Base-by-base conservation (phyloP, 2,888 invertebrate genomes). In the Panopea generosa region DNA sequence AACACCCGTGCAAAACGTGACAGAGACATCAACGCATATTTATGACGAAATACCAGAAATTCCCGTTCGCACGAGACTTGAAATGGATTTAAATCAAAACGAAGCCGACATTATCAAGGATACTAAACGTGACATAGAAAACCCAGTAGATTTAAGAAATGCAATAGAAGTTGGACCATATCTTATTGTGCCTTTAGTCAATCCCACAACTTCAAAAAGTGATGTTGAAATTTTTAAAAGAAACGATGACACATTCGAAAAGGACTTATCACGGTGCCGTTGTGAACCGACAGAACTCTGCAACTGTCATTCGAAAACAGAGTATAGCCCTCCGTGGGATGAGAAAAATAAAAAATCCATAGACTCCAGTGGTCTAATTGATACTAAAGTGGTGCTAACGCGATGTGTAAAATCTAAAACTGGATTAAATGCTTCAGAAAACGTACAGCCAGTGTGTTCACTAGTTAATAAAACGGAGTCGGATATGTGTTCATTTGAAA, bases 91-190 rank as follows among this genome's bases (percentile, higher is more conserved):
- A 18, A 53, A 53, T 14, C 65, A 49, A 16, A 75, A 77, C 27
- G 77, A 72, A 22, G 75, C 72, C 14, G 81, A 81, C 47, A 68
- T 81, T 22, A 55, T 77, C 14, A 81, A 77, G 69, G 75, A 81
- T 22, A 69, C 77, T 24, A 47, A 26, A 14, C 40, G 40, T 20
- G 20, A 16, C 43, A 4, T 16, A 45, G 62, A 70, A n/a, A 24
- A 56, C 2, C 43, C 47, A 7, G 57, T 77, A 18, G 81, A 81
- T 77, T 69, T 81, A 38, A 63, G 43, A 60, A 71, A 81, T 63
- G 81, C 81, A 55, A 81, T 81, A 45, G 81, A 81, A 65, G 81
- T 81, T 24, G 81, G 81, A 16, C 81, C 81, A 49, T 81, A 81
- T 60, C 65, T 81, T 22, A 81, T 81, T 27, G 81, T 81, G 55